A percentile compares a stretch with the other conserved stretches of the same genome.
phyloP scores from a whole-genome alignment of 2,797 vertebrate species.

The Poeciliopsis presidionis region DNA sequence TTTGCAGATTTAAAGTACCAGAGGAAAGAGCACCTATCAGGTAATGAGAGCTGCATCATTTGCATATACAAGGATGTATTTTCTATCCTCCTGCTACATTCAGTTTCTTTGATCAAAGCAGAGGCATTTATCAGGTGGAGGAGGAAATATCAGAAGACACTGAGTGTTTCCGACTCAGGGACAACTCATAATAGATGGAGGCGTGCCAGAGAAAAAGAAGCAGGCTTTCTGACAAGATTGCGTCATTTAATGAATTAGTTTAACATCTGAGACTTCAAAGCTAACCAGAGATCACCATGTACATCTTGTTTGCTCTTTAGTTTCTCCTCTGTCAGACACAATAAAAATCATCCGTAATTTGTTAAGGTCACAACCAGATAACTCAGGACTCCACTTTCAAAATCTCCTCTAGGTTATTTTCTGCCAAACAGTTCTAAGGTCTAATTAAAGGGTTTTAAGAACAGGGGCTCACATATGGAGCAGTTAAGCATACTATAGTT shows the following conservation, averaged over 20 bases:
- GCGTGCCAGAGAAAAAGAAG: constrained; percentile 27
- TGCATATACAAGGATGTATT: constrained; percentile 34
- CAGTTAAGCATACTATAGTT: not conserved
- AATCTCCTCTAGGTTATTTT: constrained; percentile 9
- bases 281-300: constrained; percentile 29
- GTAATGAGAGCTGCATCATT: constrained; percentile 37
- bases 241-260: constrained; percentile 33
- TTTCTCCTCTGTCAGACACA: constrained; percentile 44
- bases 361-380: constrained; percentile 11
- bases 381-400: constrained; percentile 31
- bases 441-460: not conserved
- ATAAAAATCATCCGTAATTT: constrained; percentile 31
- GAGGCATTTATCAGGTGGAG: constrained; percentile 49
- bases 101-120: constrained; percentile 54
- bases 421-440: not conserved
- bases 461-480: not conserved
- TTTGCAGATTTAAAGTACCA: constrained; percentile 36
- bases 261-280: constrained; percentile 51
- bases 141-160: constrained; percentile 54
- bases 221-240: constrained; percentile 26
- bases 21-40: constrained; percentile 48
- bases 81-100: constrained; percentile 33
- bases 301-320: constrained; percentile 15
- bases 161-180: constrained; percentile 33
- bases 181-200: constrained; percentile 45